Base-by-base conservation (phyloP, 2,797 vertebrate genomes). In the Chaetophractus vellerosus region DNA sequence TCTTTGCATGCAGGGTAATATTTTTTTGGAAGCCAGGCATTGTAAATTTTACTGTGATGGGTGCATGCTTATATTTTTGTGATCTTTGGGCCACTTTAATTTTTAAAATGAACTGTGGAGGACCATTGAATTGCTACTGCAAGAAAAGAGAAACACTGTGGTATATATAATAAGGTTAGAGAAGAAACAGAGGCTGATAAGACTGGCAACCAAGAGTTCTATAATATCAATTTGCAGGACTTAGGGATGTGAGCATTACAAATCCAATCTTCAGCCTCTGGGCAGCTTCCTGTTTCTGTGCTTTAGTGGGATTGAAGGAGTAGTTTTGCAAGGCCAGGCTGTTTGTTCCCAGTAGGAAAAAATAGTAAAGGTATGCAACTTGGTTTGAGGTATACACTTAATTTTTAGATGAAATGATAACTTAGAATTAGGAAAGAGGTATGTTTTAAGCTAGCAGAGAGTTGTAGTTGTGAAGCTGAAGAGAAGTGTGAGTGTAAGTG, bases 121-220 rank as follows among this genome's bases (percentile, higher is more conserved):
- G 45, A 68, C 15, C 5, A 0, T 6, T 87, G 93, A 87, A 31
- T 63, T 71, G 72, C 26, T 66, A 2, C 31, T 82, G 71, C 28
- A 61, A 85, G 74, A 63, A 72, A 87, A 72, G 81, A 95, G 81
- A 91, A 91, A 87, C 52, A 33, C 26, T 59, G 57, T 12, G 26
- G 55, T 41, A 1, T 66, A 52, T 41, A 1, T 66, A 52, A 41
- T 76, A 50, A 80, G 57, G 38, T 61, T 72, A 50, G 55, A 88
- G 61, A 66, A 96, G 66, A 48, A 52, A 59, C 31, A 64, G 45
- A 52, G 21, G 2, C 48, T 89, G 80, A 71, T 18, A 45, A 36
- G 83, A 61, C 33, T 52, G 38, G 83, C 41, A 82, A 64, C n/a
- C 4, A n/a, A 88, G 68, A 12, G 16, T 90, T 90, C 85, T 82